Percentiles rank a stretch among this genome's conserved stretches.
phyloP scores from a whole-genome alignment of 2,888 invertebrate species.

The Eucera pruinosa region DNA sequence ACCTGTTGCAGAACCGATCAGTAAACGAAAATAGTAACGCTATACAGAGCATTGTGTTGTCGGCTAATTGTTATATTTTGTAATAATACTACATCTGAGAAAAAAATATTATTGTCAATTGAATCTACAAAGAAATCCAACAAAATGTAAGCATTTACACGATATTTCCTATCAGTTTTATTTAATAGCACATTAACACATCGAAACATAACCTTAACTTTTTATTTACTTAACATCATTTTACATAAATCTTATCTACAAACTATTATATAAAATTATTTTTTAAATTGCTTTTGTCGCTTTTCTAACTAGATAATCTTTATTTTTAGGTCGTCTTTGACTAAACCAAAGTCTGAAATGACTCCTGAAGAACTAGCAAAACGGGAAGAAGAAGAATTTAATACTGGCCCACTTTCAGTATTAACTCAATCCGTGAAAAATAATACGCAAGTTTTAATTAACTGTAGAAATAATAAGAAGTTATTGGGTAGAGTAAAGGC shows the following conservation, averaged over 20 bases:
- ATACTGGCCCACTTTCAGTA: conserved; percentile 98
- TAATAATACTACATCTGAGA: not conserved
- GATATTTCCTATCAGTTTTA: conserved; percentile 13
- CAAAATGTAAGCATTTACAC: conserved; percentile 44
- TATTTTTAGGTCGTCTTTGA: conserved; percentile 85
- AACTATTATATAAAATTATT: no score
- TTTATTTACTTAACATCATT: not conserved
- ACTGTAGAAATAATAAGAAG: conserved; percentile 99
- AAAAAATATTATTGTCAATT: not conserved
- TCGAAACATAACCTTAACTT: conserved; percentile 34
- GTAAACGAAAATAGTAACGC: not conserved
- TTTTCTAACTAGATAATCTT: not conserved
- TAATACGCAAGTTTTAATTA: conserved; percentile 98
- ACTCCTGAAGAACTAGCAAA: conserved; percentile 97
- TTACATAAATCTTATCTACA: not conserved
- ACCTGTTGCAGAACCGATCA: conserved; percentile 7
- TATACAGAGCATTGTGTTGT: not conserved
- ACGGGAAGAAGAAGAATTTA: conserved; percentile 99
- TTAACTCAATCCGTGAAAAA: conserved; percentile 99
- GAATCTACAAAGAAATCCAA: not conserved
- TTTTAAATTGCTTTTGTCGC: not conserved
- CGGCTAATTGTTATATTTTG: not conserved
- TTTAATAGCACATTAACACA: not conserved
- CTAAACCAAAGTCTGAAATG: conserved; percentile 96
- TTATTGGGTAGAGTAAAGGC: conserved; percentile 97